Base-by-base conservation (phyloP, 2,888 invertebrate species). In the Busseola fusca region DNA sequence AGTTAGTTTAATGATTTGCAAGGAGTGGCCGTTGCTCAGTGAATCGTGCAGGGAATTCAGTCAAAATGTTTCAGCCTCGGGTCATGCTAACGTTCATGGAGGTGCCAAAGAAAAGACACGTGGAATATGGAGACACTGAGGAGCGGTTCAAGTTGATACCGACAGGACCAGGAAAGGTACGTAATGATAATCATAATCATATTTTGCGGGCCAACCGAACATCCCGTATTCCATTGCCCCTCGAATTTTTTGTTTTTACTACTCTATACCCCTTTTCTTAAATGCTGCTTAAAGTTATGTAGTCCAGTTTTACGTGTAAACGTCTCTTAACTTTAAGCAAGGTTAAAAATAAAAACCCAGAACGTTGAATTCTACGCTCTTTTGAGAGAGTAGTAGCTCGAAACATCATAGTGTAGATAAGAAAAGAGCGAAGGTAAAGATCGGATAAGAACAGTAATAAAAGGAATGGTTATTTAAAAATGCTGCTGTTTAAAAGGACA, bases 51-150 rank as follows among this genome's bases (percentile, higher is more conserved):
- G 74, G 69, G 82, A 56, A 60, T 77, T 69, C 34, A 69, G 78
- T 64, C 77, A 86, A 72, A 73, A 86, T 86, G 86, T 86, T 86
- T 74, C 84, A 86, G 73, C 84, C 85, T 54, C 86, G 85, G 30
- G 83, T 84, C 9, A 82, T 84, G 85, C 62, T 84, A 58, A 84
- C 84, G 57, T 85, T 86, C 64, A 69, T 75, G 70, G 85, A 86
- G 67, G 75, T 83, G 25, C 86, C 86, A 25, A 81, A 78, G 50
- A 80, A 69, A 42, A 67, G 62, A 40, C 72, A 66, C 54, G 69
- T 74, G 64, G 75, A 65, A 18, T 27, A 40, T 27, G 74, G 64
- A 12, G 69, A 64, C 45, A 78, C 67, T 37, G 84, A 85, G 62
- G 81, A 81, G 65, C 50, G 78, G 14, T 73, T 68, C 63, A 76